A percentile compares a stretch with the other conserved stretches of the same genome.
Evolutionary conservation across 2,888 invertebrate genomes (phyloP).

Genomic region (Platycheirus rosarum): DNA sequence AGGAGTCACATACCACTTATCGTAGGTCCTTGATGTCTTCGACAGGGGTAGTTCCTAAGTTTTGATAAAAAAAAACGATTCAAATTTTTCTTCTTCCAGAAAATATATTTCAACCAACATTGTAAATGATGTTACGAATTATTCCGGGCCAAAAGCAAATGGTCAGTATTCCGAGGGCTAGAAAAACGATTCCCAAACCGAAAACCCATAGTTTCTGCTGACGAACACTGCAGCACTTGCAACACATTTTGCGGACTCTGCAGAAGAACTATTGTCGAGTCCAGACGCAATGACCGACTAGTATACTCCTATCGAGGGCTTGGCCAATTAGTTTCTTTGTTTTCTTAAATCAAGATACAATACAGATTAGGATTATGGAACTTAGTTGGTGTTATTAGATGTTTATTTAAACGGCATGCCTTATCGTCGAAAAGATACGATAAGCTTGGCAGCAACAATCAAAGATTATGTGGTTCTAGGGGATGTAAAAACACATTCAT

Average conservation of each 20-base stretch:
- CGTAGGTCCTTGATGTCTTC: constrained; percentile 86
- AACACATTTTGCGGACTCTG: constrained; percentile 78
- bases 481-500: constrained; percentile 2
- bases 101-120: constrained; percentile 63
- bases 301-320: neutral
- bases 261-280: constrained; percentile 11
- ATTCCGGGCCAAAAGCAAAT: constrained; percentile 79
- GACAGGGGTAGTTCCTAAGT: constrained; percentile 51
- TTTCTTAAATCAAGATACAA: neutral
- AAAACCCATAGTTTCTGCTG: constrained; percentile 81
- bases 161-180: constrained; percentile 77
- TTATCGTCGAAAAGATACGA: constrained; percentile 12
- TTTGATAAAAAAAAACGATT: neutral
- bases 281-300: neutral
- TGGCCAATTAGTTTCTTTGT: constrained; percentile 2
- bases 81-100: no score
- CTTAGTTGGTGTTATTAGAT: constrained; percentile 4
- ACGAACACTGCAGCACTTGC: constrained; percentile 79
- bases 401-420: neutral
- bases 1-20: constrained; percentile 90
- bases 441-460: neutral
- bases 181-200: constrained; percentile 76
- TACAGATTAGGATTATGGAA: constrained; percentile 29
- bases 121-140: constrained; percentile 72
- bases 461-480: neutral